Evolutionary conservation across 2,113 vertebrate species (phyloP), one percentile per base, ranked within the genome.

Genomic region (Cololabis saira): DNA sequence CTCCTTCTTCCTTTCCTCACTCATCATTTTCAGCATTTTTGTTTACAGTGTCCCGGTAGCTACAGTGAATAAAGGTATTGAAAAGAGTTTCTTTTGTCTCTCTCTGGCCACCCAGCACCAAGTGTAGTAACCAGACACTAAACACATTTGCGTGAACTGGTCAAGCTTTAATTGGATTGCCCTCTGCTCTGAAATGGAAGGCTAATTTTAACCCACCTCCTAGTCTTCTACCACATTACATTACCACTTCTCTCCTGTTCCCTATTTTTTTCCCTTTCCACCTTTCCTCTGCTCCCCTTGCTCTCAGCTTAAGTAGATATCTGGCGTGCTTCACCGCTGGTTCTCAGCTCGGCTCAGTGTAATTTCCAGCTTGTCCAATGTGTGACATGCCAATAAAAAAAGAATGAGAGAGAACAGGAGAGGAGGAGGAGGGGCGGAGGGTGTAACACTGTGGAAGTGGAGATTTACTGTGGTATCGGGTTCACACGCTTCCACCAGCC

Each of bases 281-380:
- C 43, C 33, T 13, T 12, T 37, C 7, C 49, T 22, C 22, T 30
- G 12, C 30, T 37, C 30, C 17, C 21, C 48, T 24, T 60, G 40
- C 60, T 62, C 76, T 76, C 50, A 53, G 79, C 54, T 71, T 87
- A 87, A 87, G 78, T 85, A 76, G 78, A 67, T 85, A 81, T 84
- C 67, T 87, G 83, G 80, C 62, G 61, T 78, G 84, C 83, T 85
- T 89, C 63, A 61, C 69, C 71, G 19, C 80, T 78, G 79, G 67
- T 89, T 90, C 83, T 80, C 87, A 81, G 86, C 67, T 86, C 85
- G 53, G 74, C 76, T 77, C 65, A 49, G 82, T 86, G 83, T 90
- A 89, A 92, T 93, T 93, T 93, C 90, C 91, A 91, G 89, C 89
- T 91, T 92, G 87, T 89, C 89, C 84, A 89, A 87, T 80, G 91